Evolutionary conservation across 2,888 invertebrate genomes (phyloP).

Genomic region (Eristalis intricaria): DNA sequence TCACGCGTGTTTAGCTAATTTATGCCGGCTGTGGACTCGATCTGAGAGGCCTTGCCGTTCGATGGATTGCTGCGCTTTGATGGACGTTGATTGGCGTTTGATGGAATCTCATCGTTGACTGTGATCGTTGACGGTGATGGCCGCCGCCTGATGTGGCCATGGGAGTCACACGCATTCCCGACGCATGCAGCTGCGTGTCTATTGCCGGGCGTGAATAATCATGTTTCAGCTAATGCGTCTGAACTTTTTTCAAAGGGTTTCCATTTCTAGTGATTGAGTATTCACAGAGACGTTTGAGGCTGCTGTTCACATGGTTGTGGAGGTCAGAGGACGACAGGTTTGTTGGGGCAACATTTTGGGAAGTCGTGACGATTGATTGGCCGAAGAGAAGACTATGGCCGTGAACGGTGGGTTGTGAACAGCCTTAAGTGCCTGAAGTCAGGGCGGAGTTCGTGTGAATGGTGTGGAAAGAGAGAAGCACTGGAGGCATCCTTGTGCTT

Average conservation of each 20-base stretch:
- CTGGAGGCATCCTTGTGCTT: too few species aligned
- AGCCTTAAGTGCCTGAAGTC: too few species aligned
- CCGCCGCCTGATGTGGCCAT: neutral
- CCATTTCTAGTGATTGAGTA: neutral
- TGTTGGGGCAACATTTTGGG: too few species aligned
- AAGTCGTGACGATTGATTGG: too few species aligned
- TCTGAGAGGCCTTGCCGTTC: neutral
- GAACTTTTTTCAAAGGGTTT: neutral
- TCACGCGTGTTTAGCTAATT: slow-evolving; percentile 35
- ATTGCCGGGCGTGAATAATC: neutral
- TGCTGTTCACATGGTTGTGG: too few species aligned
- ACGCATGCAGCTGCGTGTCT: neutral
- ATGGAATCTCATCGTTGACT: neutral
- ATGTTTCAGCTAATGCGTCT: neutral
- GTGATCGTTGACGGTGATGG: neutral
- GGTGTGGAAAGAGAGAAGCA: too few species aligned
- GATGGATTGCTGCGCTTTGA: neutral
- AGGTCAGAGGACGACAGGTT: too few species aligned
- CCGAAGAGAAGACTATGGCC: too few species aligned
- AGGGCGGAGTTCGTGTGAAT: too few species aligned
- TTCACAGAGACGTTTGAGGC: too few species aligned
- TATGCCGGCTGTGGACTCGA: slow-evolving; percentile 1
- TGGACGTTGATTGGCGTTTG: slow-evolving; percentile 1
- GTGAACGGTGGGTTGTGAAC: too few species aligned
- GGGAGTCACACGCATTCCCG: neutral